Percentiles rank a stretch among this genome's conserved stretches.
Evolutionary conservation across 64 coral and sea anemone genomes (phyloP).

Genomic region (Dendronephthya gigantea): DNA sequence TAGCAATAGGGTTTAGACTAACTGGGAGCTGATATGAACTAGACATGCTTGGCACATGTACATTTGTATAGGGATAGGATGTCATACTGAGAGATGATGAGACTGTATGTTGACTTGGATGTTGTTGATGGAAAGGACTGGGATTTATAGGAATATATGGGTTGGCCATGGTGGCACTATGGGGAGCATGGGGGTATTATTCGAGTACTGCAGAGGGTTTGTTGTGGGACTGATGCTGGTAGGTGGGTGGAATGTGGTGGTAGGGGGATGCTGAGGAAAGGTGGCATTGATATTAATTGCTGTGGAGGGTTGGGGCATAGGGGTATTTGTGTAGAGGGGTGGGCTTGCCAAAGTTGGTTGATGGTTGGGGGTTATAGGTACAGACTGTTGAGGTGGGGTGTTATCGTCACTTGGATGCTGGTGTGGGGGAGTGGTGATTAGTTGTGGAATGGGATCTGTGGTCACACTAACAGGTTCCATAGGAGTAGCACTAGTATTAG

Average conservation of each 20-base stretch:
- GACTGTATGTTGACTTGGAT: constrained; percentile 23
- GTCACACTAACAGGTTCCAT: neutral
- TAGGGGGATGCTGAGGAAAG: neutral
- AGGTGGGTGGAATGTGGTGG: neutral
- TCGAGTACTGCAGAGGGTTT: too few relatives aligned
- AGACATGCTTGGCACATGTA: too few relatives aligned
- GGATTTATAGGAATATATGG: too few relatives aligned
- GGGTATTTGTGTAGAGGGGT: neutral
- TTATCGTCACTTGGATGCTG: neutral
- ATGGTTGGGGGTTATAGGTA: neutral
- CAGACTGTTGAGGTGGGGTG: neutral
- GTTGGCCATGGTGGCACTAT: too few relatives aligned
- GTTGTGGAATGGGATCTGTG: neutral
- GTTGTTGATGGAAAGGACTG: neutral
- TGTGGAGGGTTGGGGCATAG: neutral
- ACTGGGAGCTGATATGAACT: too few relatives aligned
- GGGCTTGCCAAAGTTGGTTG: neutral
- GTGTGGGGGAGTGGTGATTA: neutral
- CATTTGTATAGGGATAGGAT: too few relatives aligned
- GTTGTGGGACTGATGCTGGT: too few relatives aligned
- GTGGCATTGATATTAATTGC: neutral
- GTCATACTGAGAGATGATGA: too few relatives aligned
- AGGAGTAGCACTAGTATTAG: neutral
- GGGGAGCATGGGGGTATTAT: neutral
- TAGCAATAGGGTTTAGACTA: neutral